Base-by-base conservation (phyloP, 1,140 invertebrate genomes). In the Hermetia illucens region DNA sequence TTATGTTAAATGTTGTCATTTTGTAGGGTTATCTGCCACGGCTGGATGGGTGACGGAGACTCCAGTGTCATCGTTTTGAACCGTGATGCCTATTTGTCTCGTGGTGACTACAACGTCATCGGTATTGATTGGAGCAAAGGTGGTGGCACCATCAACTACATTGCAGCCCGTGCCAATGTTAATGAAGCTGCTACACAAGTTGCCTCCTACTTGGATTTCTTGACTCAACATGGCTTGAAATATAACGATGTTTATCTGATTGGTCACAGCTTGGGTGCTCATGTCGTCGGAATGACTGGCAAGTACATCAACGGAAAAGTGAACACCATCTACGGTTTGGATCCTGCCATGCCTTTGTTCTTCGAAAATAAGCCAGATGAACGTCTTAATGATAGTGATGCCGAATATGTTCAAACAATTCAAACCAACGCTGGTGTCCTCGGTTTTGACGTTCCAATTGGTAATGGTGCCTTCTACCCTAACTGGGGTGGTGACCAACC, bases 311-410 rank as follows among this genome's bases (percentile, higher is more conserved):
- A 55, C 48, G 63, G 63, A 45, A 43, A 48, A 25, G 12, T 69
- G 54, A 34, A 53, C 1, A 54, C 68, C 9, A 65, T 72, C 18
- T 70, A 68, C 0, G 73, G 72, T 0, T 41, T 76, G 29, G 74
- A 76, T 55, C 72, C 74, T 0, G 74, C 74, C 0, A 44, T 72
- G 20, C 74, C 74, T 2, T 58, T 75, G 5, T 75, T 74, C 47
- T 15, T 36, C 1, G 17, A 22, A 5, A 25, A 37, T 43, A 29
- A 22, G 12, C 32, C 34, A 0, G 30, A 24, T 3, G 16, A 41
- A 3, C 42, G 68, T 24, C 70, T 0, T 57, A 65, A 50, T 3
- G 47, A 50, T 0, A 46, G 51, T 18, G 45, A 49, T 21, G 27
- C 39, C 30, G 4, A n/a, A 21, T 21, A 34, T 29, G 27, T 29